phyloP scores from a whole-genome alignment of 2,797 vertebrate genomes.

The Pipistrellus kuhlii region DNA sequence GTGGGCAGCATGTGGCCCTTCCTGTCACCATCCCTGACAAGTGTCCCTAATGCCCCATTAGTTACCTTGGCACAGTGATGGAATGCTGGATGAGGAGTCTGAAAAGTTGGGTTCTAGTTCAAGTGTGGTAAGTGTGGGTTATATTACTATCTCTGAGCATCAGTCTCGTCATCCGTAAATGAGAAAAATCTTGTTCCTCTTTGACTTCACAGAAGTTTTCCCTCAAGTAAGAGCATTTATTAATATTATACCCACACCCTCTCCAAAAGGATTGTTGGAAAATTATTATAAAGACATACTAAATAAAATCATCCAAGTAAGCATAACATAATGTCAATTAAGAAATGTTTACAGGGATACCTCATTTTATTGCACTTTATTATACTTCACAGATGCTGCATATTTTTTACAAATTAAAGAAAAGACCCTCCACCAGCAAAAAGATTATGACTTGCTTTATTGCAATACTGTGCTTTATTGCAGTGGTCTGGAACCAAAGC shows the following conservation, averaged over 20 bases:
- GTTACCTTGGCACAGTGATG: neutral
- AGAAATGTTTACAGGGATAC: neutral
- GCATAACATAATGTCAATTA: neutral
- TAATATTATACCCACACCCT: neutral
- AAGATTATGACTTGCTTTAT: neutral
- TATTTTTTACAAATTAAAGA: neutral
- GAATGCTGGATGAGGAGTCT: neutral
- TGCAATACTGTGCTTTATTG: neutral
- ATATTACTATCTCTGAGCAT: neutral
- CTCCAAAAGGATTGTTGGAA: neutral
- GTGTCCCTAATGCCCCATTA: neutral
- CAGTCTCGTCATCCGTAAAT: neutral
- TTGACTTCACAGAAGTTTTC: neutral
- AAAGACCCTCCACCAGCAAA: neutral
- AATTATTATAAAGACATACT: neutral
- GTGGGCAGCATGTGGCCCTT: neutral
- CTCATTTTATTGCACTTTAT: neutral
- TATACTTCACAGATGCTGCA: neutral
- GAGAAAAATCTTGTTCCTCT: neutral
- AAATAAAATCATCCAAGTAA: neutral
- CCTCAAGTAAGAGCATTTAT: neutral
- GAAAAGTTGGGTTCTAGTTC: neutral
- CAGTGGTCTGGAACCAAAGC: neutral
- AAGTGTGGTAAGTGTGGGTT: neutral
- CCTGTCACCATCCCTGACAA: neutral